Base-by-base conservation (phyloP, 2,888 invertebrate genomes). In the Lycia hirtaria region DNA sequence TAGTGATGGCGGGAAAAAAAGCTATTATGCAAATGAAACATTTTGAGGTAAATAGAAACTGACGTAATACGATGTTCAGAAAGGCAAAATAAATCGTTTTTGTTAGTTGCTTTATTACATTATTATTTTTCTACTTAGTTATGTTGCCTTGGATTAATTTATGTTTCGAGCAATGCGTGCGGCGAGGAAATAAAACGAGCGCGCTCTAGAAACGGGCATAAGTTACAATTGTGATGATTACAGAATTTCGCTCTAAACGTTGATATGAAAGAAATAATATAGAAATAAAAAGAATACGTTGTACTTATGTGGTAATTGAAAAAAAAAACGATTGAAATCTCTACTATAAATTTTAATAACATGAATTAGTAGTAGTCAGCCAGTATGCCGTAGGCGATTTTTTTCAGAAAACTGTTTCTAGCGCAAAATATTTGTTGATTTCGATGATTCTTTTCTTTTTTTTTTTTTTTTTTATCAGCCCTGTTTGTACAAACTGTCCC, bases 21-120 rank as follows among this genome's bases (percentile, higher is more conserved):
- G 89, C 89, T 86, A 90, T 92, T 92, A 92, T 92, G 92, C 89
- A 90, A 92, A 92, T 92, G 85, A 88, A 91, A 88, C 87, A 87
- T 88, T 89, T 90, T 86, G 87, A 86, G 86, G 88, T 88, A 92
- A 90, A 92, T 91, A 88, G 81, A 82, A 86, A 85, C 81, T 86
- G 89, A 87, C 85, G 84, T 90, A 85, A 87, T 82, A 74, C 78
- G 83, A 83, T 85, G 85, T 80, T 80, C 80, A 82, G 81, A 83
- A 85, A 80, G 76, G 80, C 82, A 83, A 82, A 86, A 89, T 88
- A 84, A 88, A 89, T 86, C 81, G 85, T 83, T 88, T 81, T 82
- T 80, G 76, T 80, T 78, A 72, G 73, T 76, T 67, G 71, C 71
- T 75, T 81, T 80, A 83, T 85, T 78, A 81, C 81, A 85, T 85